Base-by-base conservation (phyloP, 2,113 vertebrate species). In the Perca fluviatilis region DNA sequence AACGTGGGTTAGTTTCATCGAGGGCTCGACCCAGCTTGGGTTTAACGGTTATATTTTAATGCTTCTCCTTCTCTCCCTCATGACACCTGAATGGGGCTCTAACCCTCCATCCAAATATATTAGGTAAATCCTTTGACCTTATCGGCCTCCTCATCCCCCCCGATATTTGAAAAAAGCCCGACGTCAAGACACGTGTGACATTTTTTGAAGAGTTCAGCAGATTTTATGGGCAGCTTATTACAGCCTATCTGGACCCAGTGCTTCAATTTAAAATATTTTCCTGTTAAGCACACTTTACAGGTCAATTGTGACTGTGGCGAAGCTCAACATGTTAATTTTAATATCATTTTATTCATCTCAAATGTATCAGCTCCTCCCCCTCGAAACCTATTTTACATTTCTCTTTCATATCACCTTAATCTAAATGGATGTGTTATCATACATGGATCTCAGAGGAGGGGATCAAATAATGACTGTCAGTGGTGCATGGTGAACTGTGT, bases 341-440 rank as follows among this genome's bases (percentile, higher is more conserved):
- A 91, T 74, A 73, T 86, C 21, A 49, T 89, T 91, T 83, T 91
- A 82, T 92, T 89, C 90, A 90, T 88, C 86, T 91, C 82, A 64
- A 90, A 91, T 72, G 83, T 76, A 83, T 53, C 86, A 53, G 65
- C 88, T 87, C 89, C 87, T 80, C 89, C 88, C 84, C 89, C 81
- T 72, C 84, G 75, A 83, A 92, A 77, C 68, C 85, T 73, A 16
- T 69, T 92, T 92, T 85, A 86, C 91, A 91, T 90, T 92, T 92
- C 90, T 89, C 89, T 93, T 93, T 93, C 91, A 91, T 83, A 89
- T 92, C 91, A 85, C 88, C 88, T 91, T 92, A 90, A 93, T 93
- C 91, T 92, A 93, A 94, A 94, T 91, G 91, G 93, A 94, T 89
- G 91, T 72, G 83, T 89, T 94, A 92, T 90, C 92, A 81, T 79